Percentiles rank a stretch among this genome's conserved stretches.
Evolutionary conservation across 2,113 vertebrate species (phyloP).

Genomic region (Camelus bactrianus): DNA sequence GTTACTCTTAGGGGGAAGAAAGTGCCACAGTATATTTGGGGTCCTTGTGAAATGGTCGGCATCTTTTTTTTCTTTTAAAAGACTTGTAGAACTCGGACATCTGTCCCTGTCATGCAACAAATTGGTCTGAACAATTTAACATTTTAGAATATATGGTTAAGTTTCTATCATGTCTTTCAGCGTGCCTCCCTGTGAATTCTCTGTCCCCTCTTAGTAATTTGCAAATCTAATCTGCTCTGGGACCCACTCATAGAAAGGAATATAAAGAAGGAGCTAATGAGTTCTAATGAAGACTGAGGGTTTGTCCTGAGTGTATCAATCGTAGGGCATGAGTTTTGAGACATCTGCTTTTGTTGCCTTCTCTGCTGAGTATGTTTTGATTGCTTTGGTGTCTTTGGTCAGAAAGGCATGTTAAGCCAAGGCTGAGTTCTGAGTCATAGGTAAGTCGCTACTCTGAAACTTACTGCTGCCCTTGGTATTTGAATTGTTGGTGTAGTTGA

Average conservation of each 20-base stretch:
- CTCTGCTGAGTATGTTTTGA: background rate
- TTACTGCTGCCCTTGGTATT: conserved; percentile 34
- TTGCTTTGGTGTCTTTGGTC: background rate
- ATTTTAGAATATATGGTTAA: background rate
- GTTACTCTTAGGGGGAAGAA: background rate
- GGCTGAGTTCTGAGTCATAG: background rate
- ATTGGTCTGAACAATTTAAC: background rate
- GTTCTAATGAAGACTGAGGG: background rate
- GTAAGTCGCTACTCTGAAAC: background rate
- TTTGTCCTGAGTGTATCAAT: background rate
- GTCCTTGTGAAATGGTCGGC: background rate
- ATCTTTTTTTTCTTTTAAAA: conserved; percentile 4
- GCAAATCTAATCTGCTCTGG: background rate
- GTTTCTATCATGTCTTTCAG: background rate
- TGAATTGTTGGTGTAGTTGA: conserved; percentile 54
- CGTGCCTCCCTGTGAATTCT: background rate
- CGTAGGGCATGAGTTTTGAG: background rate
- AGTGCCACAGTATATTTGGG: background rate
- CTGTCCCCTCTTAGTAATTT: background rate
- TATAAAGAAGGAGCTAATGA: background rate
- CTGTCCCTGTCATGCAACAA: background rate
- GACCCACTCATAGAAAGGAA: background rate
- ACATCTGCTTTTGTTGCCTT: background rate
- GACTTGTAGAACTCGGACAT: background rate
- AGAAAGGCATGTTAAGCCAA: background rate